phyloP scores from a whole-genome alignment of 1,140 invertebrate species.

The Theocolax elegans region DNA sequence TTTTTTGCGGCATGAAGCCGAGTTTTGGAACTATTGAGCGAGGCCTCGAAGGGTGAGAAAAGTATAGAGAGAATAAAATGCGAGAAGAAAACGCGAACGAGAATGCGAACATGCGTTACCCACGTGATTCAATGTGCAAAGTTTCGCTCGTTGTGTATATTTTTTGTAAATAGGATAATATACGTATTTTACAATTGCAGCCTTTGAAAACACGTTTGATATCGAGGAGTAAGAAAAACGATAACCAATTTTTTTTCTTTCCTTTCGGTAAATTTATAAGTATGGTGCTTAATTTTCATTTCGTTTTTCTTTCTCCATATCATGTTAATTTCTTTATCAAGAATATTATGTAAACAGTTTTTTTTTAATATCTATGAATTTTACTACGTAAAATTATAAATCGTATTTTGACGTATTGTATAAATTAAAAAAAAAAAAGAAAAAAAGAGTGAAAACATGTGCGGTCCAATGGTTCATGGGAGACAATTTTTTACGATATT shows the following conservation, averaged over 20 bases:
- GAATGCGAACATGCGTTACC: slow-evolving; percentile 38
- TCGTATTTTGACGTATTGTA: slow-evolving; percentile 5
- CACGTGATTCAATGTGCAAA: slow-evolving; percentile 29
- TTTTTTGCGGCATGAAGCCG: slow-evolving; percentile 1
- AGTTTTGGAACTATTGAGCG: slow-evolving; percentile 14
- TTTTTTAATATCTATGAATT: no score
- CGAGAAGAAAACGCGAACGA: slow-evolving; percentile 39
- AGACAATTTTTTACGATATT: slow-evolving; percentile 61
- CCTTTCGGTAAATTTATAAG: neutral
- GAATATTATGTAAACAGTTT: no score
- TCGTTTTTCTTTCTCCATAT: slow-evolving; percentile 17
- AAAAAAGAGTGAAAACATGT: slow-evolving; percentile 43
- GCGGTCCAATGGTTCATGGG: slow-evolving; percentile 65
- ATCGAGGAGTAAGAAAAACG: slow-evolving; percentile 48
- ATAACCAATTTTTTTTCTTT: neutral
- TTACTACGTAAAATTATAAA: no score
- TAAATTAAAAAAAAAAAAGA: slow-evolving; percentile 14
- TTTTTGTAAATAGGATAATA: slow-evolving; percentile 68
- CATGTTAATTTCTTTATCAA: neutral
- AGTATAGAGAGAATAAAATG: slow-evolving; percentile 37
- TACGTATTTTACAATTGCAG: slow-evolving; percentile 44
- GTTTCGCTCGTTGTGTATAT: slow-evolving; percentile 67
- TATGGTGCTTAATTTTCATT: slow-evolving; percentile 46
- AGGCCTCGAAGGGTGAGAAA: slow-evolving; percentile 1
- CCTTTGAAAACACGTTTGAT: slow-evolving; percentile 20